Base-by-base conservation (phyloP, 37 sponge, comb jelly and placozoan species). In the Tethya wilhelma region DNA sequence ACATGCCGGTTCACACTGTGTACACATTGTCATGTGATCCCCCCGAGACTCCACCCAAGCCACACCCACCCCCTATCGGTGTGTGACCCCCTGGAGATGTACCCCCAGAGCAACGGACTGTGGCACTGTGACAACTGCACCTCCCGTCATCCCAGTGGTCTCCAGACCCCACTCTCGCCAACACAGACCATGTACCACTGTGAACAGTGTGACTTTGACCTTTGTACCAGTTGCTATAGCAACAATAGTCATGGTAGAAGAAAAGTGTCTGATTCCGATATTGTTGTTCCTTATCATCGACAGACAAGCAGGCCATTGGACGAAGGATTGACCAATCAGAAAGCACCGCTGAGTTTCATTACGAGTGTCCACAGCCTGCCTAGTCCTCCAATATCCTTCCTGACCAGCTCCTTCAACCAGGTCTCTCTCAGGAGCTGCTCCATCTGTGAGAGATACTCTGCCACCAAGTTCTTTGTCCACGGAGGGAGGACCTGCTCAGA, bases 101-200 rank as follows among this genome's bases (percentile, higher is more conserved):
- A 84, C 57, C 90, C 85, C 7, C 67, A 90, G 44, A 66, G 44
- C 31, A 71, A 55, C 6, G 90, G 90, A 4, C 25, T 66, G 56
- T 90, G 90, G 90, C 81, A 90, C 41, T 90, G 90, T 62, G 69
- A 84, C 44, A 84, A 79, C 56, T 90, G 90, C 44, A 84, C 81
- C 0, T 30, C 40, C 4, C 63, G 22, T 20, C 32, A 70, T 30
- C 83, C 79, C 1, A 31, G 7, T 12, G 3, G 41, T 12, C 14
- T 43, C 30, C 63, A 32, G 3, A 59, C 4, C 7, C 37, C 84
- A 2, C 76, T 78, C 19, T 30, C 90, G 9, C 56, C 56, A 7
- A 43, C 59, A 28, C 81, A 77, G 28, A 25, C 73, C 9, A 84
- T 90, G 86, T 75, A 84, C 64, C 90, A 90, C 75, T 90, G 90